phyloP scores from a whole-genome alignment of 2,888 invertebrate species.

The Cheilosia grossa region DNA sequence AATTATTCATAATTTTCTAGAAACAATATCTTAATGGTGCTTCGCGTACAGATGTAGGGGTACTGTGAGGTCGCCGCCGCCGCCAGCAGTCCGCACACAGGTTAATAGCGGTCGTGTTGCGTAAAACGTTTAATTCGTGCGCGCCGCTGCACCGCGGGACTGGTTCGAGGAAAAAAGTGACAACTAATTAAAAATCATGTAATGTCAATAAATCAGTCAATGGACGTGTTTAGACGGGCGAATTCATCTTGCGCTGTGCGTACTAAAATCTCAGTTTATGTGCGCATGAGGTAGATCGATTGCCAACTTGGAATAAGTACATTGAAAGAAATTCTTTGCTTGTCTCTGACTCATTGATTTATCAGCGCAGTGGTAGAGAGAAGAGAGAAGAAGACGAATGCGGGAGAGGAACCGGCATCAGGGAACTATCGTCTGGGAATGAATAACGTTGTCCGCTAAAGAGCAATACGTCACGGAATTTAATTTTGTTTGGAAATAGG shows the following conservation, averaged over 20 bases:
- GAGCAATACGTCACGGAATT: too few relatives aligned
- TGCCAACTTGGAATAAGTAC: slow-evolving; percentile 8
- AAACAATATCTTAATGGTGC: slow-evolving; percentile 49
- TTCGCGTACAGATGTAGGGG: slow-evolving; percentile 19
- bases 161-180: slow-evolving; percentile 55
- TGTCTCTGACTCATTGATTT: not conserved
- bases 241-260: slow-evolving; percentile 44
- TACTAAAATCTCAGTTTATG: slow-evolving; percentile 36
- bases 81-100: not conserved
- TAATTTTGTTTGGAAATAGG: too few relatives aligned
- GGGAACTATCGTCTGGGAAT: too few relatives aligned
- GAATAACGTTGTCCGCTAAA: too few relatives aligned
- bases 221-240: slow-evolving; percentile 57
- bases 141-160: slow-evolving; percentile 10
- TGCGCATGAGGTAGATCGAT: slow-evolving; percentile 41
- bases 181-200: slow-evolving; percentile 72
- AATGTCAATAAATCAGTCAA: slow-evolving; percentile 71
- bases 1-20: slow-evolving; percentile 50
- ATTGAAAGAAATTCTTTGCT: slow-evolving; percentile 12
- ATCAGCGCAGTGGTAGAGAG: not conserved
- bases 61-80: slow-evolving; percentile 3
- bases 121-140: slow-evolving; percentile 56
- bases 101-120: slow-evolving; percentile 43
- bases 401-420: too few relatives aligned
- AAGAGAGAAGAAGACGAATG: too few relatives aligned